phyloP scores from a whole-genome alignment of 1,140 invertebrate species.

The Pachyrhynchus sulphureomaculatus region DNA sequence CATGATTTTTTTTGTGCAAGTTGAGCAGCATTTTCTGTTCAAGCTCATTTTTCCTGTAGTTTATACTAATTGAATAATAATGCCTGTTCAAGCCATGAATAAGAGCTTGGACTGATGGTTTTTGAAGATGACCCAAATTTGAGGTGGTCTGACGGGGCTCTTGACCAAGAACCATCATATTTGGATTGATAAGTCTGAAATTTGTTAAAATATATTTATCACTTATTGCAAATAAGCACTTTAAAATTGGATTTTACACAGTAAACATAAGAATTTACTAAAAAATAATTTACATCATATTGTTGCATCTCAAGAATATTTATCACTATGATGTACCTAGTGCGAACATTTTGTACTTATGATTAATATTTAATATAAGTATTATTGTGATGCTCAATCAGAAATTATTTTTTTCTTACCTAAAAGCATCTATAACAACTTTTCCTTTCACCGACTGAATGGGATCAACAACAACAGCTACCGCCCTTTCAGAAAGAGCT shows the following conservation, averaged over 20 bases:
- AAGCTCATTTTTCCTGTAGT: conserved; percentile 98
- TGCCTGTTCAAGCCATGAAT: conserved; percentile 99
- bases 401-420: conserved; percentile 18
- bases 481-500: conserved; percentile 95
- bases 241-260: too few relatives aligned
- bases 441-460: conserved; percentile 99
- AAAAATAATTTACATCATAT: too few relatives aligned
- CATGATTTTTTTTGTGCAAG: conserved; percentile 96
- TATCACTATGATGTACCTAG: too few relatives aligned
- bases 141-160: conserved; percentile 99
- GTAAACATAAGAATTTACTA: conserved; percentile 16
- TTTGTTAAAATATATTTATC: conserved; percentile 11
- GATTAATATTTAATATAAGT: too few relatives aligned
- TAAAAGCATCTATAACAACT: conserved; percentile 93
- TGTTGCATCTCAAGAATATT: too few relatives aligned
- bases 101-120: conserved; percentile 98
- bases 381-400: too few relatives aligned
- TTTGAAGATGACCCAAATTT: conserved; percentile 97
- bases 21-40: conserved; percentile 99
- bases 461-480: conserved; percentile 99
- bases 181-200: conserved; percentile 91
- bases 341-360: too few relatives aligned
- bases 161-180: conserved; percentile 98
- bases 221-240: too few relatives aligned
- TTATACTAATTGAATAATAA: conserved; percentile 99